Evolutionary conservation across 2,797 vertebrate genomes (phyloP), one percentile per base, ranked within the genome.

Genomic region (Denticeps clupeoides): DNA sequence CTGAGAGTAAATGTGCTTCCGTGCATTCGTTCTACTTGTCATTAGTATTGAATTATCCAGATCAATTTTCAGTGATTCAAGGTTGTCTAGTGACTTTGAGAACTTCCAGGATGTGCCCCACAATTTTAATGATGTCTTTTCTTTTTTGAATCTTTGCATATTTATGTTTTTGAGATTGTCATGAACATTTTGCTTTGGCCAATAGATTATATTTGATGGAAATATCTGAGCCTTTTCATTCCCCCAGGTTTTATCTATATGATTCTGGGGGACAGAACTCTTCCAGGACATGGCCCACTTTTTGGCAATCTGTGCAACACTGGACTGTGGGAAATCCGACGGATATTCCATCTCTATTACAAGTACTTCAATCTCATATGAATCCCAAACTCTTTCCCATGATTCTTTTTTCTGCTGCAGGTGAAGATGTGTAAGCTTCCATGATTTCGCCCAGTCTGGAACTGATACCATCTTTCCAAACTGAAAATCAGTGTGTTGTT

Each of bases 281-380:
- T 70, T 68, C 50, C 75, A 80, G 1, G 68, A 69, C 41, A 37
- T 60, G 12, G 64, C 65, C 77, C 73, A 78, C 8, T 62, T 65
- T 11, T 56, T 47, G 22, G 60, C 42, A 26, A 33, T 44, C 16
- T 50, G 23, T 13, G 29, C 8, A 1, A 33, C 16, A 13, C 25
- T 45, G 26, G 19, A 9, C 43, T 8, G 1, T 28, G 3, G 19
- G 11, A 1, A 3, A 5, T 41, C 11, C 28, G 25, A 31, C 8
- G 10, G 3, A 29, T 29, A 19, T 19, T 38, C 18, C 38, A 18
- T 18, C 4, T 38, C 4, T 18, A 35, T 35, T 3, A 32, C 32
- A 18, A 9, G 18, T 18, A 16, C 19, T 19, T 38, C 16, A 18
- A 38, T 18, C 9, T 38, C 16, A 21, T 38, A 38, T 18, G 18